phyloP scores from a whole-genome alignment of 2,113 vertebrate species.

The Haplotaxodon microlepis region DNA sequence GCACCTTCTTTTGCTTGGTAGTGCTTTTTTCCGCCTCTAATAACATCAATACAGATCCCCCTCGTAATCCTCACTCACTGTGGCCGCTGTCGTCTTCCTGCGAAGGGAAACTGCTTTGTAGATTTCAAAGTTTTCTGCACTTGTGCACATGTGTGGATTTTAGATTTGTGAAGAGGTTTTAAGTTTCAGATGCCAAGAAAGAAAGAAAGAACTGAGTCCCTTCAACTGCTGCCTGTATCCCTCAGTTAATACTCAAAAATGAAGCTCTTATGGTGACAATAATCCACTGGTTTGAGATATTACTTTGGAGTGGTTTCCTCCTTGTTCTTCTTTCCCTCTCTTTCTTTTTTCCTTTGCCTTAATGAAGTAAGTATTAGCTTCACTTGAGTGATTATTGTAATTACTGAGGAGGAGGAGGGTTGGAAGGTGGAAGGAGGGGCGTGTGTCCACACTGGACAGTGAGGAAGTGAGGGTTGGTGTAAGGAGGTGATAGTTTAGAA shows the following conservation, averaged over 20 bases:
- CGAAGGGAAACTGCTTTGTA: not conserved
- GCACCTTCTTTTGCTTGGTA: not conserved
- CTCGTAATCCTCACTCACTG: not conserved
- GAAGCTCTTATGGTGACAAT: slow-evolving; percentile 17
- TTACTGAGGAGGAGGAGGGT: slow-evolving; percentile 33
- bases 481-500: not conserved
- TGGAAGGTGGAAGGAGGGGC: not conserved
- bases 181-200: not conserved
- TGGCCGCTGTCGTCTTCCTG: not conserved
- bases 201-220: not conserved
- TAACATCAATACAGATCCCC: not conserved
- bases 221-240: not conserved
- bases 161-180: not conserved
- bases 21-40: not conserved
- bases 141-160: not conserved
- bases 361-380: slow-evolving; percentile 68
- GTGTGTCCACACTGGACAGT: slow-evolving; percentile 23
- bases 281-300: slow-evolving; percentile 13
- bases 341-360: not conserved
- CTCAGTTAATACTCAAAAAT: slow-evolving; percentile 2
- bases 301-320: not conserved
- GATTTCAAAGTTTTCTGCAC: not conserved
- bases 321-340: not conserved
- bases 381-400: slow-evolving; percentile 69
- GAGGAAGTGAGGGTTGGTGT: not conserved